phyloP scores from a whole-genome alignment of 2,797 vertebrate genomes.

The Salmo trutta region DNA sequence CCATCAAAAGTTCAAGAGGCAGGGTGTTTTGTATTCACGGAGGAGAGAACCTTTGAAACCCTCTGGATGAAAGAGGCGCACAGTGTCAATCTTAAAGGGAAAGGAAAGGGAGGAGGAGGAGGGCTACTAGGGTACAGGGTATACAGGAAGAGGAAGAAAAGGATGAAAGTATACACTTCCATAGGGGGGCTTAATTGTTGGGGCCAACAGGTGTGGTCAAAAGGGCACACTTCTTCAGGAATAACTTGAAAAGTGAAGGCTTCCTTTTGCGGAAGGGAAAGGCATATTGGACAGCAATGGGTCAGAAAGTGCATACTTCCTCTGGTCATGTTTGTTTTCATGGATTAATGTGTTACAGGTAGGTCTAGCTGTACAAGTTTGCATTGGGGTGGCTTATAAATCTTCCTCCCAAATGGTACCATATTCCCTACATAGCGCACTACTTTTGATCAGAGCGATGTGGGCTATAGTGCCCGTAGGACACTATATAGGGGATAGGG shows the following conservation, averaged over 20 bases:
- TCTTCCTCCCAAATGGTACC: background rate
- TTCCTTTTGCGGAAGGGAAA: background rate
- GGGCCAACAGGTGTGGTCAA: conserved; percentile 37
- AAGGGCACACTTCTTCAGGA: background rate
- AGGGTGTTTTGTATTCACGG: conserved; percentile 81
- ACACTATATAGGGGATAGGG: too few relatives aligned
- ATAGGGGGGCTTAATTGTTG: conserved; percentile 49
- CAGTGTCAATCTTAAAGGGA: conserved; percentile 70
- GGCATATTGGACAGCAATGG: background rate
- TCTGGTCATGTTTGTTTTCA: background rate
- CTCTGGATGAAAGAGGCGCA: conserved; percentile 72
- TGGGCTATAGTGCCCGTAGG: too few relatives aligned
- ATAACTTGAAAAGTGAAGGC: too few relatives aligned
- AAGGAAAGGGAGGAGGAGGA: conserved; percentile 54
- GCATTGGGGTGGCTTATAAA: too few relatives aligned
- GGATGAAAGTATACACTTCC: conserved; percentile 48
- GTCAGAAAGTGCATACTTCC: background rate
- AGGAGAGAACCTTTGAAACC: conserved; percentile 78
- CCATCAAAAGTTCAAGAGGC: conserved; percentile 83
- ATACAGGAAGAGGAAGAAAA: conserved; percentile 55
- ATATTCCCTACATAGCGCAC: background rate
- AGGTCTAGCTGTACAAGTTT: background rate
- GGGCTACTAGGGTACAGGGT: conserved; percentile 49
- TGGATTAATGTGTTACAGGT: background rate
- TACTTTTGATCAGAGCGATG: too few relatives aligned